Evolutionary conservation across 2,113 vertebrate genomes (phyloP).

Genomic region (Ptilonorhynchus violaceus): DNA sequence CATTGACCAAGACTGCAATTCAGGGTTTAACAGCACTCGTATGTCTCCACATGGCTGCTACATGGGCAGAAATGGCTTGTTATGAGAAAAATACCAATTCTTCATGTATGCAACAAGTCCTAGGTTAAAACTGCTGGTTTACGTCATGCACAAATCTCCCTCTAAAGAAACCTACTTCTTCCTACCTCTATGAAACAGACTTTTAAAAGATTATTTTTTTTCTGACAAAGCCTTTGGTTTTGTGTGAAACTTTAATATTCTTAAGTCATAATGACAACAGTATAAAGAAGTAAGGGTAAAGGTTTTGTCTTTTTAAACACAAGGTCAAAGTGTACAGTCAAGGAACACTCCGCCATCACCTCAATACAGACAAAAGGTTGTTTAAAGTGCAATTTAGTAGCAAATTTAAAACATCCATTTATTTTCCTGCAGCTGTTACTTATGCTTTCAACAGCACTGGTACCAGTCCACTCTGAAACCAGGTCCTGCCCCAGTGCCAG

Average conservation of each 20-base stretch:
- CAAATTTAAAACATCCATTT: neutral
- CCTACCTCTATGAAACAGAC: neutral
- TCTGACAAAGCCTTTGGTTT: neutral
- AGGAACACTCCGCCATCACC: neutral
- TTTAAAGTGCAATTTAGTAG: conserved; percentile 31
- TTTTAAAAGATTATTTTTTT: neutral
- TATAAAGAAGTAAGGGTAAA: neutral
- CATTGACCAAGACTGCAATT: neutral
- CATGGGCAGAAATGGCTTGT: neutral
- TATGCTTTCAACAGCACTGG: neutral
- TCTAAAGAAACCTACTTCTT: neutral
- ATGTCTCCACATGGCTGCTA: rapidly evolving
- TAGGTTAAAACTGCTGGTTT: neutral
- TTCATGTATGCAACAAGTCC: neutral
- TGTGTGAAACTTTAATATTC: conserved; percentile 19
- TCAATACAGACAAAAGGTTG: neutral
- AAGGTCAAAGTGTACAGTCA: neutral
- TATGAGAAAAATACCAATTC: neutral
- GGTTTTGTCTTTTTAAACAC: neutral
- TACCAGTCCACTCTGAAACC: neutral
- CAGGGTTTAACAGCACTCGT: neutral
- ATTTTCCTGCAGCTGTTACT: neutral
- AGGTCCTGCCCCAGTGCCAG: neutral
- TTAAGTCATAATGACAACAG: neutral
- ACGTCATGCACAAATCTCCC: neutral